Evolutionary conservation across 1,140 invertebrate species (phyloP).

Genomic region (Proales similis): DNA sequence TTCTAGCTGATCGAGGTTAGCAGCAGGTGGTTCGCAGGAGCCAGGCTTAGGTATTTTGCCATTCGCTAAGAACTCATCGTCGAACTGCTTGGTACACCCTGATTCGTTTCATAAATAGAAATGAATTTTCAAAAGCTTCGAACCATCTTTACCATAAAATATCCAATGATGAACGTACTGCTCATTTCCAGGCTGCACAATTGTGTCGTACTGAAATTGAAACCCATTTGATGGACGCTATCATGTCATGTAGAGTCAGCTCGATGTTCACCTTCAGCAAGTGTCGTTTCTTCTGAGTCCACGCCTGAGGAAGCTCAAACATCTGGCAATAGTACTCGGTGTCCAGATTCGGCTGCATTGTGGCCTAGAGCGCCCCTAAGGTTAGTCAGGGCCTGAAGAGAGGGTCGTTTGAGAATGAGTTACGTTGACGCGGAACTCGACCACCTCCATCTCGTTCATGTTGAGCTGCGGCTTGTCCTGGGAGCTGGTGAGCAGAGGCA

Average conservation of each 20-base stretch:
- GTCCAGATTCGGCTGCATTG: conserved; percentile 23
- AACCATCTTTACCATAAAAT: conserved; percentile 31
- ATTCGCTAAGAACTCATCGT: conserved; percentile 9
- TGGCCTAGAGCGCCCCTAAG: not conserved
- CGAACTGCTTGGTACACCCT: too few relatives aligned
- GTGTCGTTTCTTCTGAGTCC: conserved; percentile 27
- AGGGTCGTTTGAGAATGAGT: not conserved
- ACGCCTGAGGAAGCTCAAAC: conserved; percentile 19
- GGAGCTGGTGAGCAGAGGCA: conserved; percentile 2
- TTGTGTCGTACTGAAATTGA: conserved; percentile 8
- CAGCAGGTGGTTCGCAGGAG: conserved; percentile 7
- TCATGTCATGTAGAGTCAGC: not conserved
- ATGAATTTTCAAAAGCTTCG: too few relatives aligned
- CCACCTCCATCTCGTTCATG: conserved; percentile 8
- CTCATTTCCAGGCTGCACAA: conserved; percentile 18
- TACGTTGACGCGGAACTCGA: conserved; percentile 27
- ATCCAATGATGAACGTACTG: conserved; percentile 27
- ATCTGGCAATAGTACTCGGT: conserved; percentile 21
- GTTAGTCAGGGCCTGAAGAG: conserved; percentile 1
- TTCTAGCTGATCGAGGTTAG: not conserved
- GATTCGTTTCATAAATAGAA: too few relatives aligned
- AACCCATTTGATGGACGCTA: not conserved
- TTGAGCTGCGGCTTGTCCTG: not conserved
- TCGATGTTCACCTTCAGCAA: conserved; percentile 22
- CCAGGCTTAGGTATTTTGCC: not conserved